Evolutionary conservation across 2,113 vertebrate species (phyloP).

Genomic region (Craseonycteris thonglongyai): DNA sequence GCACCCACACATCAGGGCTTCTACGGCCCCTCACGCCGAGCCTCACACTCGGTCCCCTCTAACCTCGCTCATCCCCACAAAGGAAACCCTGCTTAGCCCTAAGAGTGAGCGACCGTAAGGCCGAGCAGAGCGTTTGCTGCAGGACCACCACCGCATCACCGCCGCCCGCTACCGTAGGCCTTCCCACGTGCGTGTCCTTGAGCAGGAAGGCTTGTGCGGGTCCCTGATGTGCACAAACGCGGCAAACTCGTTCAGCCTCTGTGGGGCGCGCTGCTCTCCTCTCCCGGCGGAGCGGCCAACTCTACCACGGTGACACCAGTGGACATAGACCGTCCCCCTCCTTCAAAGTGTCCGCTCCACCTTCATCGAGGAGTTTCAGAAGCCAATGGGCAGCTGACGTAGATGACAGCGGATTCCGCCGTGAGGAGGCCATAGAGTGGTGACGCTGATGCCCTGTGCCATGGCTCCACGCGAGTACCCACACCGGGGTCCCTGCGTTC

Average conservation of each 20-base stretch:
- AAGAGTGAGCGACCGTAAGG: accelerated
- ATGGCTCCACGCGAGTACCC: accelerated
- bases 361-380: not conserved
- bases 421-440: not conserved
- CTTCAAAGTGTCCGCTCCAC: not conserved
- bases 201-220: too few relatives aligned
- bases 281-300: accelerated
- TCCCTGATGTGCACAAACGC: too few relatives aligned
- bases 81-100: not conserved
- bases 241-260: not conserved
- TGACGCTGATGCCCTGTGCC: accelerated
- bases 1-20: too few relatives aligned
- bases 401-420: not conserved
- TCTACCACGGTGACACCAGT: accelerated
- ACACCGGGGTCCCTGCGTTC: too few relatives aligned
- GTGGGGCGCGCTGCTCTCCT: not conserved
- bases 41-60: accelerated
- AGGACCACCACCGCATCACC: accelerated
- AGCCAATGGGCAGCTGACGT: not conserved
- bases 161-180: accelerated
- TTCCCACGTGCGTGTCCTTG: too few relatives aligned
- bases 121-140: not conserved
- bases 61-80: not conserved
- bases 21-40: accelerated
- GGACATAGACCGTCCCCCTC: not conserved